Percentiles rank a stretch among this genome's conserved stretches.
Conservation (phyloP, 35 echinoderm and acorn worm species). For the Lytechinus pictus region DNA sequence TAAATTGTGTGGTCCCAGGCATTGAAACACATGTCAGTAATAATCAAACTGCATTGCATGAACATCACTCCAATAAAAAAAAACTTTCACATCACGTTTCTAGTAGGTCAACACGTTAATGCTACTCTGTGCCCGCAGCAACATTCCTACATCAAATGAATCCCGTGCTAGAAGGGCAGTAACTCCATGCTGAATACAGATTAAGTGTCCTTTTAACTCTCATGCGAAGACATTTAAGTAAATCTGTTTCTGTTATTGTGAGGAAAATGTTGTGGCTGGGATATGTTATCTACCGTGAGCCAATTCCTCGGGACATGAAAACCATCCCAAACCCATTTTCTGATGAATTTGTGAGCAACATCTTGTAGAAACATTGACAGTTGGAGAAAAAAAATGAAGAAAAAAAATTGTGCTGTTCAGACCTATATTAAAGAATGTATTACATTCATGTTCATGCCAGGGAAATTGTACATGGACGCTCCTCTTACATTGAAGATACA, state of each 20-base stretch:
- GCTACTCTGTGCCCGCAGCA: background rate
- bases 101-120: background rate
- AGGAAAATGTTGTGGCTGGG: background rate
- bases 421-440: background rate
- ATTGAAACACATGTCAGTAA: slow-evolving; percentile 6
- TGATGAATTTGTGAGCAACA: slow-evolving; percentile 2
- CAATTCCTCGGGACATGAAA: background rate
- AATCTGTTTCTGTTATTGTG: background rate
- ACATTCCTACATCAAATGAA: background rate
- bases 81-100: background rate
- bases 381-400: background rate
- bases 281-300: background rate
- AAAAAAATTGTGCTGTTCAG: background rate
- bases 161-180: background rate
- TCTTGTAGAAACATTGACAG: background rate
- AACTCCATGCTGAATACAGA: background rate
- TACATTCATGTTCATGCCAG: too few species aligned
- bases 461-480: too few species aligned
- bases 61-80: background rate
- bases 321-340: background rate
- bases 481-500: too few species aligned
- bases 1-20: background rate
- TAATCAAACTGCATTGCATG: background rate
- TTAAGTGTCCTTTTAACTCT: background rate
- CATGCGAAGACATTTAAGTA: background rate